Evolutionary conservation across 2,888 invertebrate genomes (phyloP), one percentile per base, ranked within the genome.

Genomic region (Acanthoscelides obtectus): DNA sequence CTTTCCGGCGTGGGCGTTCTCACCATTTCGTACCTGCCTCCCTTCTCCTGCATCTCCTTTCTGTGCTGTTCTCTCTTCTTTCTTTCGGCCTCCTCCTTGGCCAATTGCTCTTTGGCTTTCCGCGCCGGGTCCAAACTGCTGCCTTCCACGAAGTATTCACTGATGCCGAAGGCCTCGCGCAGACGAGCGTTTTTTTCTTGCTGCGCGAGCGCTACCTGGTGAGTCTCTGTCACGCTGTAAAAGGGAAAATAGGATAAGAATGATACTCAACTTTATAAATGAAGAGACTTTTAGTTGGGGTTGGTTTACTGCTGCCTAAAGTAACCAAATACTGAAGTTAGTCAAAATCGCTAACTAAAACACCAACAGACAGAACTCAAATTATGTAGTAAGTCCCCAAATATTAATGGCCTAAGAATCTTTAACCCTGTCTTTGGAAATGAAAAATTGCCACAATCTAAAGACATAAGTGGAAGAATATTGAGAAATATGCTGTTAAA

Each of bases 201-300:
- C 84, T 97, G 97, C 22, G 98, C 97, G 85, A 96, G 96, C 0
- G 98, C 98, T 76, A 97, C 92, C 86, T 97, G 96, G 88, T 99
- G 98, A 68, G 97, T 97, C 84, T 97, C 98, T 75, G 94, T 94
- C 75, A 96, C 96, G 86, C 96, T 75, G 63, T 64, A 74, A 73
- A 6, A 71, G 67, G 68, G 66, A 69, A 69, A 25, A 69, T 68
- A n/a, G n/a, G n/a, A n/a, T n/a, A n/a, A n/a, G n/a, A n/a, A n/a
- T n/a, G n/a, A n/a, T n/a, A n/a, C n/a, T n/a, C n/a, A n/a, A n/a
- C n/a, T n/a, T n/a, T n/a, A n/a, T n/a, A n/a, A n/a, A n/a, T n/a
- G n/a, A n/a, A n/a, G n/a, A n/a, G n/a, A n/a, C n/a, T n/a, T n/a
- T n/a, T n/a, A n/a, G n/a, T n/a, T n/a, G n/a, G n/a, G n/a, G n/a